Conservation (phyloP, 2,888 invertebrate species). For the Himalopsyche kuldschensis region DNA sequence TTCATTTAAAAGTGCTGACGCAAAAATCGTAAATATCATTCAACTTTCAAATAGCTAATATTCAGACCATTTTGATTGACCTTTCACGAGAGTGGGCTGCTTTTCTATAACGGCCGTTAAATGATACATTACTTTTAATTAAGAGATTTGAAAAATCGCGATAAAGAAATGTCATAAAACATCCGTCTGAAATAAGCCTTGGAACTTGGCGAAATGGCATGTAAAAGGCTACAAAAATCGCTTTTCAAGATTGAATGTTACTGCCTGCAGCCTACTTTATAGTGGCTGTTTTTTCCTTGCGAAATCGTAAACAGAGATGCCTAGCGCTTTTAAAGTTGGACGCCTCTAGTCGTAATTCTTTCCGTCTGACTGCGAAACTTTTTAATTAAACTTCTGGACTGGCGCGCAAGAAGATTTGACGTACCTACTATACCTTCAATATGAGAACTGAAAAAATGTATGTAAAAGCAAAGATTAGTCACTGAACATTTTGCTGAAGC, state of each 20-base stretch:
- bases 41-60: too few species aligned
- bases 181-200: too few species aligned
- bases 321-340: background rate
- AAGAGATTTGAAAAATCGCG: too few species aligned
- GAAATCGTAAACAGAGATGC: background rate
- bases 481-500: too few species aligned
- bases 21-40: too few species aligned
- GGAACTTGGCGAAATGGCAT: background rate
- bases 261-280: background rate
- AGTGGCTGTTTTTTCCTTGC: background rate
- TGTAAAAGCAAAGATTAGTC: background rate
- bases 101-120: too few species aligned
- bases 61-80: too few species aligned
- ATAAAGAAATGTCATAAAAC: too few species aligned
- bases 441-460: background rate
- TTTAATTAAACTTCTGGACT: constrained; percentile 32
- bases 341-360: background rate
- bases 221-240: background rate
- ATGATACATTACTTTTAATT: too few species aligned
- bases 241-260: background rate
- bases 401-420: background rate
- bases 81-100: too few species aligned
- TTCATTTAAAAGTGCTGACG: too few species aligned
- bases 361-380: constrained; percentile 24
- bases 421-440: background rate